A percentile compares a stretch with the other conserved stretches of the same genome.
phyloP scores from a whole-genome alignment of 2,888 invertebrate species.

The Cerceris ruficornis region DNA sequence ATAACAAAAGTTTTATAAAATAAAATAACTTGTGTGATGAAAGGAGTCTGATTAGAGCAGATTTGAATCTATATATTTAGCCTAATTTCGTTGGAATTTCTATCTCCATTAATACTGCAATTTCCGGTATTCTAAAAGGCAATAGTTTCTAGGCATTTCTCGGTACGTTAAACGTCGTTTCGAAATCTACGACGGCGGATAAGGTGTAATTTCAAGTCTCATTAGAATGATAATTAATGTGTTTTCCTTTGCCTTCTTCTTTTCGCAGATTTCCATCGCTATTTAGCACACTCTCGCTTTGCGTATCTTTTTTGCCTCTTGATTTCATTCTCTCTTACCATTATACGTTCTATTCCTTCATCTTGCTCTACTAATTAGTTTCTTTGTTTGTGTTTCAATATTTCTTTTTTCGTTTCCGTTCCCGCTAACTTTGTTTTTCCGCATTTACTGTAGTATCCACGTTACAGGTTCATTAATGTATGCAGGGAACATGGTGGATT shows the following conservation, averaged over 20 bases:
- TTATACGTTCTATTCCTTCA: neutral
- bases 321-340: constrained; percentile 2
- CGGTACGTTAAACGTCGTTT: constrained; percentile 17
- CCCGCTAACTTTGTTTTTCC: neutral
- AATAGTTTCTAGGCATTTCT: constrained; percentile 2
- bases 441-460: neutral
- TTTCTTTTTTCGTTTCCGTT: neutral
- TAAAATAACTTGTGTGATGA: no score
- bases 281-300: neutral
- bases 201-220: constrained; percentile 9
- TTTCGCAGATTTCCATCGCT: neutral
- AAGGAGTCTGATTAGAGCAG: no score
- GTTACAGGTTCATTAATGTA: no score
- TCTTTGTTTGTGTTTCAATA: neutral
- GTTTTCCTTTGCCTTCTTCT: neutral
- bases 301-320: constrained; percentile 5
- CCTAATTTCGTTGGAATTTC: no score
- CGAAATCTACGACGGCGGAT: constrained; percentile 17
- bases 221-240: constrained; percentile 22
- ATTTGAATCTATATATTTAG: no score
- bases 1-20: no score
- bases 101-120: no score
- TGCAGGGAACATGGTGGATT: neutral
- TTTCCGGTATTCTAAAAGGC: neutral
- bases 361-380: constrained; percentile 1